Percentiles rank a stretch among this genome's conserved stretches.
Conservation (phyloP, 2,113 vertebrate species). For the Amphiprion percula region DNA sequence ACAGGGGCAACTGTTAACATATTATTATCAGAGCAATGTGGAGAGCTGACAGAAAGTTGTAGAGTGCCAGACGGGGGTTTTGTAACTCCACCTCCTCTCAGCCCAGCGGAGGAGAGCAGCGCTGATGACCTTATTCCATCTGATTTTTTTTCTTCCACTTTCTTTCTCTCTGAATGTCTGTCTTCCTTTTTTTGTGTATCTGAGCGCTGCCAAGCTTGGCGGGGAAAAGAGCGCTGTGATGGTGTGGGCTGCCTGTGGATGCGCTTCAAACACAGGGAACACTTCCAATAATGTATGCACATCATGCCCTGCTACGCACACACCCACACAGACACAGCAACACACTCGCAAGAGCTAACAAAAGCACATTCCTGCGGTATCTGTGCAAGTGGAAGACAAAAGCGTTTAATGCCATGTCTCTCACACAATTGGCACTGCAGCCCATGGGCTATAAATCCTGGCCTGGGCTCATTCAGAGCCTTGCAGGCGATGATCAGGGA, state of each 20-base stretch:
- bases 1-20: constrained; percentile 51
- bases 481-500: constrained; percentile 56
- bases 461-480: constrained; percentile 48
- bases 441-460: constrained; percentile 70
- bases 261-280: constrained; percentile 68
- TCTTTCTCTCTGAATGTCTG: constrained; percentile 30
- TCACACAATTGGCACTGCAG: constrained; percentile 65
- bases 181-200: constrained; percentile 20
- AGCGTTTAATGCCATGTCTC: constrained; percentile 70
- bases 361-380: constrained; percentile 82
- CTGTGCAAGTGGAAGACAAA: constrained; percentile 80
- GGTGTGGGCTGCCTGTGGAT: constrained; percentile 70
- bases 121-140: constrained; percentile 63
- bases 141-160: constrained; percentile 4
- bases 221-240: constrained; percentile 51
- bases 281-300: constrained; percentile 70
- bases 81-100: constrained; percentile 50
- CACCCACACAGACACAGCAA: constrained; percentile 54
- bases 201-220: constrained; percentile 61
- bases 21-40: constrained; percentile 66
- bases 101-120: constrained; percentile 19
- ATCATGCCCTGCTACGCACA: constrained; percentile 57
- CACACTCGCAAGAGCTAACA: constrained; percentile 59
- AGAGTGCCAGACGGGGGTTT: constrained; percentile 52
- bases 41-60: constrained; percentile 69